Evolutionary conservation across 1,140 invertebrate genomes (phyloP).

Genomic region (Calliopsis andreniformis): DNA sequence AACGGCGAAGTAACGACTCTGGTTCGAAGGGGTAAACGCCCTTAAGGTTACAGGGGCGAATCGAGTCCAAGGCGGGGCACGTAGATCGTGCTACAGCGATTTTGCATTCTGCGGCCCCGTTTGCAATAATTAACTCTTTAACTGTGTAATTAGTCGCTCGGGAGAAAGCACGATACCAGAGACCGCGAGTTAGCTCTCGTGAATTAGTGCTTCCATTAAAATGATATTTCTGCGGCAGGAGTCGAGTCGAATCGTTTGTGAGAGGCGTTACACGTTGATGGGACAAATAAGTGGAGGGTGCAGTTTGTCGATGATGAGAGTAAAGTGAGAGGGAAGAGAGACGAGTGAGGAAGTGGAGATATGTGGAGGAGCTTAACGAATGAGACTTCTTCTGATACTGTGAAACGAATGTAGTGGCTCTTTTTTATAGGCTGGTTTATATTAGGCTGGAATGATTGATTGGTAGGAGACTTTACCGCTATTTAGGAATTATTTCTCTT

Average conservation of each 20-base stretch:
- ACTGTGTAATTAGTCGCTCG: conserved; percentile 29
- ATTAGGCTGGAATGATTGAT: no score
- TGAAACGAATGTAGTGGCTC: no score
- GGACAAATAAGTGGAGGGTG: background rate
- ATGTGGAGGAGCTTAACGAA: no score
- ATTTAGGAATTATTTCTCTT: no score
- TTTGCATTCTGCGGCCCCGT: conserved; percentile 7
- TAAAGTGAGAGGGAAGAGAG: no score
- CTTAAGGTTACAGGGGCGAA: background rate
- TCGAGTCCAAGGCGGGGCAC: background rate
- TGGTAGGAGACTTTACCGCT: no score
- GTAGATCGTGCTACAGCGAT: background rate
- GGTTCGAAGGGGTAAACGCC: background rate
- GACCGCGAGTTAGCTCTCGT: no score
- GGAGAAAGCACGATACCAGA: background rate
- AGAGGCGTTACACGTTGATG: background rate
- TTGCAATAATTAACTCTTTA: conserved; percentile 42
- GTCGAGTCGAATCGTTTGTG: no score
- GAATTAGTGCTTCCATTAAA: background rate
- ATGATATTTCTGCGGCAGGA: conserved; percentile 8
- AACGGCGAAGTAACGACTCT: background rate
- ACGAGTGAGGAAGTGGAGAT: no score
- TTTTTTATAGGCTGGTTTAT: no score
- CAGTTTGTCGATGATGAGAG: background rate
- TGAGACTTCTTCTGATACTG: no score